Base-by-base conservation (phyloP, 1,140 invertebrate species). In the Drosophila pachea region DNA sequence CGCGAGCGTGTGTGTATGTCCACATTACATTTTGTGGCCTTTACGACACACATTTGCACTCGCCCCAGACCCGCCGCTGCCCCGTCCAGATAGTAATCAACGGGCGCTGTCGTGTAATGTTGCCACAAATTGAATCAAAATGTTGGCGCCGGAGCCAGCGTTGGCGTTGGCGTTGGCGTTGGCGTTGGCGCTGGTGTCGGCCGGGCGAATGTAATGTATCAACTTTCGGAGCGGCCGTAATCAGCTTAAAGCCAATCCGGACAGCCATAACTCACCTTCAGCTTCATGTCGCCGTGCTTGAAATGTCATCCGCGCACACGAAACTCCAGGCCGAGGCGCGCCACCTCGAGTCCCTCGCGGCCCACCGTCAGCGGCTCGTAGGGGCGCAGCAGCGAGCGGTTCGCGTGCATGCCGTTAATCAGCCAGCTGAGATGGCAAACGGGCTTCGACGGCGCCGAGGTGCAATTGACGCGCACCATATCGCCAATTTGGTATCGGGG, bases 391-490 rank as follows among this genome's bases (percentile, higher is more conserved):
- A 90, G 88, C 0, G 87, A 75, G 0, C 89, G 52, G 73, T 92
- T 93, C 82, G 95, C 95, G 82, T 93, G 93, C 83, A 96, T 93
- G 47, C 94, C 95, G 88, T 97, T 97, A 89, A 97, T 95, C 90
- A 95, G 95, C 96, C 96, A 97, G 35, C 92, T 92, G 48, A 97
- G 92, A 74, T 94, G 92, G 36, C 95, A 95, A 3, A 95, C 94
- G 1, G 96, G 96, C 78, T 95, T 93, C 4, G 95, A 96, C 66
- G 92, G 90, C 9, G 93, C 94, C 16, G 95, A 96, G 9, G 95
- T 96, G 89, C 96, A 97, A 89, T 95, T 96, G 32, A 96, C 94
- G 40, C 93, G 91, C 7, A 97, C 94, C n/a, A 92, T 91, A 77
- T 97, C 95, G 14, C 95, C 95, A 38, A 95, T 92, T 78, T 95